Conservation (phyloP, 2,888 invertebrate genomes). For the Hypena proboscidalis region DNA sequence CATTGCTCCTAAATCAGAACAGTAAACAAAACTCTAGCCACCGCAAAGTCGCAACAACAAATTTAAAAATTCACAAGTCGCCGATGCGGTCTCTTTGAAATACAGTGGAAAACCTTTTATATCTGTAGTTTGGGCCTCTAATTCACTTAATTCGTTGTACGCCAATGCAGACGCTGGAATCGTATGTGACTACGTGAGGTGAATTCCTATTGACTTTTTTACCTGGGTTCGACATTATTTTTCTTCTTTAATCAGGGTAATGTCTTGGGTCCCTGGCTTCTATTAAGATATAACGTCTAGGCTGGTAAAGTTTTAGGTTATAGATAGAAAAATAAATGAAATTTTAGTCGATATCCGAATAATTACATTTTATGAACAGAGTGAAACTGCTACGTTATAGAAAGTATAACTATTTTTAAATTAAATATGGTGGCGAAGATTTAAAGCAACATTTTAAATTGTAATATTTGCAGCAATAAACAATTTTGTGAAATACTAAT, state of each 20-base stretch:
- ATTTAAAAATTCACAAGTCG: slow-evolving; percentile 44
- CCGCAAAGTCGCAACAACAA: slow-evolving; percentile 26
- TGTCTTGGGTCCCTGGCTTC: slow-evolving; percentile 25
- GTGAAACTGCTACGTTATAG: too few species aligned
- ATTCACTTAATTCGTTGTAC: slow-evolving; percentile 53
- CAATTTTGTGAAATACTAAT: too few species aligned
- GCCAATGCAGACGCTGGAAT: slow-evolving; percentile 43
- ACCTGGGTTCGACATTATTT: slow-evolving; percentile 39
- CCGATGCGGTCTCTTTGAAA: slow-evolving; percentile 27
- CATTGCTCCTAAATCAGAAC: too few species aligned
- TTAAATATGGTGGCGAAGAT: too few species aligned
- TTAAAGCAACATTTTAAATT: too few species aligned
- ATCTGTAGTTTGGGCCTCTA: slow-evolving; percentile 34
- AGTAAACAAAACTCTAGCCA: slow-evolving; percentile 13
- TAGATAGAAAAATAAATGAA: not conserved
- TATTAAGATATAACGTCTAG: slow-evolving; percentile 16
- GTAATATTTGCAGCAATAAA: too few species aligned
- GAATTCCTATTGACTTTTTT: slow-evolving; percentile 40
- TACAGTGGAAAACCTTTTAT: slow-evolving; percentile 36
- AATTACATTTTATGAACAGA: too few species aligned
- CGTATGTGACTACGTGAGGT: slow-evolving; percentile 40
- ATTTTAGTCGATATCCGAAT: too few species aligned
- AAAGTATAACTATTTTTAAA: too few species aligned
- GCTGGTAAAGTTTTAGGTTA: slow-evolving; percentile 20
- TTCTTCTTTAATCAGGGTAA: slow-evolving; percentile 45